Evolutionary conservation across 2,888 invertebrate species (phyloP), one percentile per base, ranked within the genome.

Genomic region (Archaeoteleia sp.): DNA sequence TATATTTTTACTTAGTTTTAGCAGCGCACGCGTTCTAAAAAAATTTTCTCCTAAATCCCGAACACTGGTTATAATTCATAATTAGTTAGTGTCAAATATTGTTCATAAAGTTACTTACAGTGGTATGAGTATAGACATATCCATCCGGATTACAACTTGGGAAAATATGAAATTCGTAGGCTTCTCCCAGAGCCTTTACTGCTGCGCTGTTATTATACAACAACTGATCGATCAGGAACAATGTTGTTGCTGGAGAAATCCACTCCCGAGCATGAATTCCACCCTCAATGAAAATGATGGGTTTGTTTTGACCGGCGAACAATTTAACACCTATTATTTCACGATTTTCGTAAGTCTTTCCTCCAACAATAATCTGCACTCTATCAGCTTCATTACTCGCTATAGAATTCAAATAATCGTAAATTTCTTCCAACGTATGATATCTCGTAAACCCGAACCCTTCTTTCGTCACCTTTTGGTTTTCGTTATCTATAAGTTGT

Each of bases 71-170:
- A n/a, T n/a, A n/a, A n/a, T n/a, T n/a, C n/a, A n/a, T n/a, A n/a
- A n/a, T n/a, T n/a, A n/a, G n/a, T n/a, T n/a, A n/a, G n/a, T n/a
- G n/a, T n/a, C n/a, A n/a, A n/a, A n/a, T n/a, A n/a, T n/a, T n/a
- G n/a, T n/a, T n/a, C n/a, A n/a, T n/a, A n/a, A n/a, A n/a, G n/a
- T n/a, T n/a, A n/a, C n/a, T n/a, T n/a, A n/a, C n/a, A n/a, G n/a
- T n/a, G n/a, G n/a, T 0, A 67, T 92, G 91, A 0, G 91, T 89
- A 80, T 89, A 92, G 17, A 89, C 90, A 74, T 89, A 92, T 1
- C 94, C 94, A 85, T 95, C 94, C 5, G 93, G 93, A 80, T 94
- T 94, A 9, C 90, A 83, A 14, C 91, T 86, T 0, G 94, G 94
- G 63, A 94, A 87, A 58, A 94, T 88, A 78, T 93, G 92, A 91